These are phyloP conservation scores for Oceanodroma tethys DNA, from an alignment of 2,113 vertebrate species.

Conservation along the genomic window DNA sequence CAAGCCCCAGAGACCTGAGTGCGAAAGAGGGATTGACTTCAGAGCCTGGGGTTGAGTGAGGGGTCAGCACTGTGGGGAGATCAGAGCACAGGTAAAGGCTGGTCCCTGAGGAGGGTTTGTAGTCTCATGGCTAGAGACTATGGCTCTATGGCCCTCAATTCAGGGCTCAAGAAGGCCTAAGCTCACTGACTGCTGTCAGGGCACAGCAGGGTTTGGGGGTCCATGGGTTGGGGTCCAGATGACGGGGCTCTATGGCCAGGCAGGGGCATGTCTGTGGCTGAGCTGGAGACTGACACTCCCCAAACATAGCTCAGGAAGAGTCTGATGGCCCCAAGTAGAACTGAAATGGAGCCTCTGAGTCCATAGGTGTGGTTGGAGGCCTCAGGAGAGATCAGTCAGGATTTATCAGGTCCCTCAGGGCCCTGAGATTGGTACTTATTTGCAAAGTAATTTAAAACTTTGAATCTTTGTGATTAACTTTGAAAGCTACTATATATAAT, in stretches of 20 bases:
- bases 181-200: background rate
- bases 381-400: background rate
- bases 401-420: background rate
- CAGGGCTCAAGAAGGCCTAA: background rate
- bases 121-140: background rate
- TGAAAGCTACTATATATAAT: background rate
- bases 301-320: accelerated
- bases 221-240: background rate
- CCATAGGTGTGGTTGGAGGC: background rate
- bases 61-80: background rate
- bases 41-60: background rate
- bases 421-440: background rate
- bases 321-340: background rate
- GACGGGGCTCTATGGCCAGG: background rate
- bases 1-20: background rate
- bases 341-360: background rate
- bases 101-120: background rate
- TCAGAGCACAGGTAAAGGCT: background rate
- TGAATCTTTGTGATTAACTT: background rate
- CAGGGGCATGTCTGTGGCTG: background rate
- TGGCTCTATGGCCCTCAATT: background rate
- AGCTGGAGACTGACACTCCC: background rate
- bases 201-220: background rate
- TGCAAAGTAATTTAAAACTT: background rate
- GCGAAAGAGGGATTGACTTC: background rate